Percentiles rank a stretch among this genome's conserved stretches.
phyloP scores from a whole-genome alignment of 2,113 vertebrate genomes.

The Periophthalmodon schlosseri region DNA sequence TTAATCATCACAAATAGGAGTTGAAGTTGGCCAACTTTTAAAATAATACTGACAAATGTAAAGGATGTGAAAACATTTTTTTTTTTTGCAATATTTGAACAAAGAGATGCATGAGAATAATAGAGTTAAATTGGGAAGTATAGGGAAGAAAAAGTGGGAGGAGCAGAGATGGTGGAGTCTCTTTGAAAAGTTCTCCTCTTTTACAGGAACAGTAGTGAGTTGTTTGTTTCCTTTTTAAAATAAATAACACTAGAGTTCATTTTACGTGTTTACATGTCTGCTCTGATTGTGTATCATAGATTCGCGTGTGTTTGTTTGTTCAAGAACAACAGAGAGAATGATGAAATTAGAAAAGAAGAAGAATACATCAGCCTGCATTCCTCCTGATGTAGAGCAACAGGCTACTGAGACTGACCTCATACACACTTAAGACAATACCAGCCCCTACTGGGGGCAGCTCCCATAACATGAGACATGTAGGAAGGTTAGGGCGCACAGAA shows the following conservation, averaged over 20 bases:
- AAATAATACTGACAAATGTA: not conserved
- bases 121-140: slow-evolving; percentile 7
- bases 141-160: slow-evolving; percentile 13
- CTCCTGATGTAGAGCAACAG: slow-evolving; percentile 66
- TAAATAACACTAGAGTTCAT: slow-evolving; percentile 13
- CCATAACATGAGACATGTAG: slow-evolving; percentile 54
- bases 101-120: not conserved
- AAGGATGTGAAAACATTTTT: too few relatives aligned
- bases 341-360: slow-evolving; percentile 53
- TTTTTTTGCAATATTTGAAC: too few relatives aligned
- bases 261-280: slow-evolving; percentile 6
- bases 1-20: not conserved
- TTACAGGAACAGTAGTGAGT: slow-evolving; percentile 6
- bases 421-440: slow-evolving; percentile 66
- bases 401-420: slow-evolving; percentile 60
- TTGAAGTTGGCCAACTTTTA: too few relatives aligned
- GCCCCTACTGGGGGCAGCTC: slow-evolving; percentile 61
- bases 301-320: slow-evolving; percentile 30
- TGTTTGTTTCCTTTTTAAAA: not conserved
- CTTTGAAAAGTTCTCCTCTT: slow-evolving; percentile 7
- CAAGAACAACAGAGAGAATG: slow-evolving; percentile 45
- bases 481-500: slow-evolving; percentile 28
- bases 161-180: not conserved
- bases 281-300: slow-evolving; percentile 16
- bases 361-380: slow-evolving; percentile 65